These are phyloP conservation scores for Caligus rogercresseyi DNA, from an alignment of 1,140 invertebrate genomes.

Conservation along the genomic window DNA sequence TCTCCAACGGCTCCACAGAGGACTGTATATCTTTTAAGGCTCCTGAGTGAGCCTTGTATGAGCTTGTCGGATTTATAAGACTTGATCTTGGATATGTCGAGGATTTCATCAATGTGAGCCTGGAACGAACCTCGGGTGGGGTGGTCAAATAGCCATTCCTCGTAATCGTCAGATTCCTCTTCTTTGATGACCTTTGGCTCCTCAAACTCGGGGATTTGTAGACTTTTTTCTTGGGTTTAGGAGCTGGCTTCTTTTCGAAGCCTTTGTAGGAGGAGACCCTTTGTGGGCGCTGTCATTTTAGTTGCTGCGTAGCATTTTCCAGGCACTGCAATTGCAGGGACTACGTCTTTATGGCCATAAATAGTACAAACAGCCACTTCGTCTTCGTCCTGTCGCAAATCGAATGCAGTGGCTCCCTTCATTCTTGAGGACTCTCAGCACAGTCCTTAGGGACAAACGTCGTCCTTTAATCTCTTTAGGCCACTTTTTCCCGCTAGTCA, in stretches of 20 bases:
- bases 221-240: neutral
- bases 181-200: slow-evolving; percentile 15
- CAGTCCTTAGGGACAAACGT: neutral
- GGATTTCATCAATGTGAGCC: slow-evolving; percentile 5
- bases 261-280: neutral
- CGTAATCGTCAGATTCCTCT: slow-evolving; percentile 12
- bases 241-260: neutral
- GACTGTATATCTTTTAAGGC: slow-evolving; percentile 72
- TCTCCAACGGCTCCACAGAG: slow-evolving; percentile 73
- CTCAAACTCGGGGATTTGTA: slow-evolving; percentile 15
- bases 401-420: neutral
- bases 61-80: slow-evolving; percentile 43
- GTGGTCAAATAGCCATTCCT: slow-evolving; percentile 15
- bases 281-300: neutral
- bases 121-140: slow-evolving; percentile 3
- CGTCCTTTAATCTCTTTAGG: neutral
- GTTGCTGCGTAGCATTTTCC: slow-evolving; percentile 13
- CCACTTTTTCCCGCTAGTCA: neutral
- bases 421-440: neutral
- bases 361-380: neutral
- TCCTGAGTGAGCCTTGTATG: slow-evolving; percentile 54
- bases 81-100: slow-evolving; percentile 40
- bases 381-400: neutral
- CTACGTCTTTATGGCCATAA: slow-evolving; percentile 5
- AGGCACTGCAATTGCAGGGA: slow-evolving; percentile 1